Conservation (phyloP, 2,797 vertebrate genomes). For the Ibycter americanus region DNA sequence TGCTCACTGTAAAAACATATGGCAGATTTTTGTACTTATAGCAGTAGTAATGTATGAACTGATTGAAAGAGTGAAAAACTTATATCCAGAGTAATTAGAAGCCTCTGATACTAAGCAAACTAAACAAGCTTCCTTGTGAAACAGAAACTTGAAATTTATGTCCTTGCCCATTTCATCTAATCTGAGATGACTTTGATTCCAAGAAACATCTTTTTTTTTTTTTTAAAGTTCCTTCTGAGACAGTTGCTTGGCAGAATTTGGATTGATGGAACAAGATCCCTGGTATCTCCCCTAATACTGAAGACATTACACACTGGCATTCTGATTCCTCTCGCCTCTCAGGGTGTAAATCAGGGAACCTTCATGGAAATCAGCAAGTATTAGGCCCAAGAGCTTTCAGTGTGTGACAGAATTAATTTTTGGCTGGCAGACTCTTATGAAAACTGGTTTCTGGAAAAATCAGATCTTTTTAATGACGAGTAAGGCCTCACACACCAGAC, state of each 20-base stretch:
- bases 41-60: neutral
- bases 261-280: neutral
- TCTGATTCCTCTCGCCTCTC: neutral
- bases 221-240: neutral
- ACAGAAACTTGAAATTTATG: neutral
- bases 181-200: neutral
- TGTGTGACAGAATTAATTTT: neutral
- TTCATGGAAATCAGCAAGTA: neutral
- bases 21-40: neutral
- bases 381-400: neutral
- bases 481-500: neutral
- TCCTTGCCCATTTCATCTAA: neutral
- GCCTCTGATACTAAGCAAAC: neutral
- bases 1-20: constrained; percentile 8
- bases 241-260: neutral
- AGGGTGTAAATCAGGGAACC: neutral
- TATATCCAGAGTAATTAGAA: neutral
- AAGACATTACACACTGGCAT: neutral
- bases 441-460: neutral
- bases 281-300: neutral
- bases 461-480: neutral
- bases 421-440: neutral
- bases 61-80: neutral
- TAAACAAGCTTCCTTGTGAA: neutral
- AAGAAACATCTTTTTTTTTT: neutral